These are phyloP conservation scores for Rostratula benghalensis DNA, from an alignment of 2,113 vertebrate genomes.

Conservation along the genomic window DNA sequence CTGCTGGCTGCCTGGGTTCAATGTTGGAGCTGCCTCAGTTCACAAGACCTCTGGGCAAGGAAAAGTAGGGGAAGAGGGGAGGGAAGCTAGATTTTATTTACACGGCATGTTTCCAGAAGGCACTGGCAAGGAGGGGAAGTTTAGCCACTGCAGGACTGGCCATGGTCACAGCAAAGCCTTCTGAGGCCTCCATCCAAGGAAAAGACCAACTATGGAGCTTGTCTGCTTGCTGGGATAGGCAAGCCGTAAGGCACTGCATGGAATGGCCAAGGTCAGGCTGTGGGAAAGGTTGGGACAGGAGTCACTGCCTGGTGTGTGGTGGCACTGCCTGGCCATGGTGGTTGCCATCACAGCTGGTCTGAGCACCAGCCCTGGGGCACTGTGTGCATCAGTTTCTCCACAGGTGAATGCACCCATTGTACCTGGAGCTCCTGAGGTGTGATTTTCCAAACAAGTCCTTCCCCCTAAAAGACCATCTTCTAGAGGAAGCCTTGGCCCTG, in stretches of 20 bases:
- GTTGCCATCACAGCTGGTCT: not conserved
- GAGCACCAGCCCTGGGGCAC: rapidly evolving
- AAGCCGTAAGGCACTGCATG: not conserved
- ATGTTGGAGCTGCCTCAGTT: rapidly evolving
- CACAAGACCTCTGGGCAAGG: not conserved
- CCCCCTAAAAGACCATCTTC: not conserved
- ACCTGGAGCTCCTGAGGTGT: not conserved
- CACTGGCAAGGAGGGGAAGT: not conserved
- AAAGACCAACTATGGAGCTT: not conserved
- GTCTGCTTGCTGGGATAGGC: not conserved
- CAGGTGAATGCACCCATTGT: not conserved
- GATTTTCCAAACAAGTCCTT: not conserved
- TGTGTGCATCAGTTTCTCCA: not conserved
- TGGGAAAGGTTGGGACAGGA: not conserved
- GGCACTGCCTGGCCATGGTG: not conserved
- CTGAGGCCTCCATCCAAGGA: not conserved
- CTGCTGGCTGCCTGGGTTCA: not conserved
- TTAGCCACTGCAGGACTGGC: not conserved
- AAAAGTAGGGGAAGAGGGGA: not conserved
- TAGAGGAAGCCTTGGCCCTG: not conserved
- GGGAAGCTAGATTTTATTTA: not conserved
- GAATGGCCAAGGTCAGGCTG: not conserved
- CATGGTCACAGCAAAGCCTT: not conserved
- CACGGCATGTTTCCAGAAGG: not conserved
- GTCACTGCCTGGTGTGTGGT: not conserved